These are phyloP conservation scores for Sinelater perroti DNA, from an alignment of 2,888 invertebrate species.

Conservation along the genomic window DNA sequence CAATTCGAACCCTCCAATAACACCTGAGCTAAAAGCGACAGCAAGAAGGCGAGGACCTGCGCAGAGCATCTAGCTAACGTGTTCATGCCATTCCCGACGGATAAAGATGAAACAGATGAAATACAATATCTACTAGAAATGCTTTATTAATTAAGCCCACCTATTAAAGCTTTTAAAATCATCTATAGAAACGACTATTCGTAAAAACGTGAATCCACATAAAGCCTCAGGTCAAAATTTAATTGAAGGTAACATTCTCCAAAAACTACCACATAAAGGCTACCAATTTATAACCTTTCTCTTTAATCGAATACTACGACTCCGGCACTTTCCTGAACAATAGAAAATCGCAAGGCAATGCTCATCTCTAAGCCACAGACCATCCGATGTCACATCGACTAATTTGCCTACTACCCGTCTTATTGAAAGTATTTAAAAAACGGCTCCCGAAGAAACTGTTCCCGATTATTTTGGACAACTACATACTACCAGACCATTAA, in stretches of 20 bases:
- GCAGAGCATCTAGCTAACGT: no score
- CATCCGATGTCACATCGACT: not conserved
- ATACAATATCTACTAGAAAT: no score
- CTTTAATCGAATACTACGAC: slow-evolving; percentile 5
- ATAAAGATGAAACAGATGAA: no score
- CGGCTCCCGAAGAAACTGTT: no score
- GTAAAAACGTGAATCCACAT: slow-evolving; percentile 10
- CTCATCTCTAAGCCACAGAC: slow-evolving; percentile 1
- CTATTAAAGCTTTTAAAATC: no score
- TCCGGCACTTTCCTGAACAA: slow-evolving; percentile 1
- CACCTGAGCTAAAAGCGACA: no score
- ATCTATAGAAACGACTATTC: slow-evolving; percentile 11
- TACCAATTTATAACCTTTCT: slow-evolving; percentile 37
- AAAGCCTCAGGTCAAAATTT: slow-evolving; percentile 25
- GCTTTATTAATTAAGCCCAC: no score
- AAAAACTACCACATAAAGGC: slow-evolving; percentile 40
- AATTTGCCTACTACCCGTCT: slow-evolving; percentile 15
- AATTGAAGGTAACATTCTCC: slow-evolving; percentile 40
- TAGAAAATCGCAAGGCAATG: not conserved
- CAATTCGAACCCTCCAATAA: slow-evolving; percentile 5
- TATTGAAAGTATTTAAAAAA: slow-evolving; percentile 1
- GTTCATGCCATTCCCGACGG: no score
- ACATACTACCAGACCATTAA: slow-evolving; percentile 6
- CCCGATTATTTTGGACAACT: slow-evolving; percentile 5
- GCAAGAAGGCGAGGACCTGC: no score